Evolutionary conservation across 2,113 vertebrate genomes (phyloP), one percentile per base, ranked within the genome.

Genomic region (Toxotes chatareus): DNA sequence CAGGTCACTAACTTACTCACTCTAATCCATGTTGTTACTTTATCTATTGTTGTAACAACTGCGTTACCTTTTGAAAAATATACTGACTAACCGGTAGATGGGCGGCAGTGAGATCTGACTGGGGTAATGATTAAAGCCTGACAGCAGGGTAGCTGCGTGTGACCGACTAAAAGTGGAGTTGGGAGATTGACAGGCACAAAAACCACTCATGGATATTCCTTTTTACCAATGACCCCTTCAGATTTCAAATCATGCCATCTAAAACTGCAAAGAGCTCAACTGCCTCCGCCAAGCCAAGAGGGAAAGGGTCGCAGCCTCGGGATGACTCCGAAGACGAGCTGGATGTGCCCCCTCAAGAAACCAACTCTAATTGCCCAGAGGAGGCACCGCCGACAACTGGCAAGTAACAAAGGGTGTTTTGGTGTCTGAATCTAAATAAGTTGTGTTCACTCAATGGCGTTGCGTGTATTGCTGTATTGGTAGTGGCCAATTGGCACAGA

Each of bases 231-330:
- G 76, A 83, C 86, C 73, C 84, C 84, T 82, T 86, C 84, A 95
- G 94, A 92, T 93, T 91, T 90, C 59, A 91, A 93, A 95, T 84
- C 84, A 95, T 96, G 96, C 93, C 95, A 91, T 93, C 95, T 86
- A 97, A 94, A 95, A 95, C 91, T 80, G 93, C 94, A 73, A 97
- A 97, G 93, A 74, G 81, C 90, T 96, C 95, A 13, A 93, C 93
- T 65, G 95, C 95, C 84, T 95, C 95, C 59, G 76, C 83, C 82
- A 95, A 79, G 75, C 68, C 62, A 61, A 92, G 89, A 91, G 95
- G 93, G 88, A 95, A 94, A 84, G 93, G 93, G 93, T 93, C 93
- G 88, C 93, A 95, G 92, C 88, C 94, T 73, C 90, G 83, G 83
- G 93, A 96, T 93, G 94, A 96, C 46, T 92, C 95, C 69, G 82